Evolutionary conservation across 2,888 invertebrate genomes (phyloP).

Genomic region (Zonitis immaculata): DNA sequence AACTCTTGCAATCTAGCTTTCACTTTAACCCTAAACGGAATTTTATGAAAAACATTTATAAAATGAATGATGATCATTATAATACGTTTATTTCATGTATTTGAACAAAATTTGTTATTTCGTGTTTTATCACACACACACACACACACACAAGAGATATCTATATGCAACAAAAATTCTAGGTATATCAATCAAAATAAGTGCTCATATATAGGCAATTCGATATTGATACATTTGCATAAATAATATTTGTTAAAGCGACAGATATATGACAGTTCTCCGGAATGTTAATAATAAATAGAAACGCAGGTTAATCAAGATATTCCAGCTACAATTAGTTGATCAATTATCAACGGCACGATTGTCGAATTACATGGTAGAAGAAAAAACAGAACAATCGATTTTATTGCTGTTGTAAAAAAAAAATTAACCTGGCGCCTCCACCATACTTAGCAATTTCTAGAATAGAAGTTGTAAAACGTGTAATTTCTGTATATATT

Average conservation of each 20-base stretch:
- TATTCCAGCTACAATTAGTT: neutral
- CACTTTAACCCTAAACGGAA: slow-evolving; percentile 7
- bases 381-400: too few relatives aligned
- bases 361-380: too few relatives aligned
- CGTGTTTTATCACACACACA: too few relatives aligned
- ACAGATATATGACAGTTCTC: slow-evolving; percentile 12
- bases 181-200: slow-evolving; percentile 26
- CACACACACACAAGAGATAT: too few relatives aligned
- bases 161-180: too few relatives aligned
- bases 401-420: too few relatives aligned
- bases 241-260: slow-evolving; percentile 20
- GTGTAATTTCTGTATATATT: too few relatives aligned
- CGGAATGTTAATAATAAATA: neutral
- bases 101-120: neutral
- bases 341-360: too few relatives aligned
- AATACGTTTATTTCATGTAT: slow-evolving; percentile 12
- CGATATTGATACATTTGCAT: slow-evolving; percentile 18
- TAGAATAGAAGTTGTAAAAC: too few relatives aligned
- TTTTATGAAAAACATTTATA: slow-evolving; percentile 13
- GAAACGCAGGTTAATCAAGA: neutral
- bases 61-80: too few relatives aligned
- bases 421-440: too few relatives aligned
- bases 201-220: slow-evolving; percentile 23
- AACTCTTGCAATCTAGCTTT: slow-evolving; percentile 8
- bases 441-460: too few relatives aligned